A percentile compares a stretch with the other conserved stretches of the same genome.
Evolutionary conservation across 1,140 invertebrate genomes (phyloP).

Genomic region (Pectinophora gossypiella): DNA sequence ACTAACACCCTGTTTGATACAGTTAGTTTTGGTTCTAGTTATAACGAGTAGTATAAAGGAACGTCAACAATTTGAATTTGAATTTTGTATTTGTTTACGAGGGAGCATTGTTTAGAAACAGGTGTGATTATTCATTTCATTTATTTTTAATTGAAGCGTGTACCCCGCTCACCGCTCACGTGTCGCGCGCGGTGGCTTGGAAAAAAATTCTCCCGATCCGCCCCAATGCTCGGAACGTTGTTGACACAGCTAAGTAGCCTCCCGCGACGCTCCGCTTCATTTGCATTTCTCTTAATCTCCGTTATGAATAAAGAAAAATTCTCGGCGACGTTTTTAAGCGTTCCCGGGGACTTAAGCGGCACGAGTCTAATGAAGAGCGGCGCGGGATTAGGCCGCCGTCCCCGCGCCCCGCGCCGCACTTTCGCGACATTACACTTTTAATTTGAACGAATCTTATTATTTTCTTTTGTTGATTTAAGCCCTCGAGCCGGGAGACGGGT

Average conservation of each 20-base stretch:
- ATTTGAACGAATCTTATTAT: slow-evolving; percentile 80
- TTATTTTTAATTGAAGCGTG: slow-evolving; percentile 3
- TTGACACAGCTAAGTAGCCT: slow-evolving; percentile 72
- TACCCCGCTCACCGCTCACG: slow-evolving; percentile 3
- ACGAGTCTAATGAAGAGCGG: slow-evolving; percentile 64
- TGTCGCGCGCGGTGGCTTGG: slow-evolving; percentile 11
- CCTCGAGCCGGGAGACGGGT: slow-evolving; percentile 69
- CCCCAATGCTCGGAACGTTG: slow-evolving; percentile 34
- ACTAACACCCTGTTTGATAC: too few relatives aligned
- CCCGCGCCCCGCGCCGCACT: slow-evolving; percentile 44
- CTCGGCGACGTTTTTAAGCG: slow-evolving; percentile 59
- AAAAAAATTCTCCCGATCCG: slow-evolving; percentile 23
- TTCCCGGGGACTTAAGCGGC: slow-evolving; percentile 37
- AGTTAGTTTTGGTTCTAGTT: too few relatives aligned
- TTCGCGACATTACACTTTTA: slow-evolving; percentile 80
- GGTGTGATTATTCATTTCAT: background rate
- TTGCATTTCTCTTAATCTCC: slow-evolving; percentile 72
- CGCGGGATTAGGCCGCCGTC: slow-evolving; percentile 50
- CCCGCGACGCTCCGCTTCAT: slow-evolving; percentile 64
- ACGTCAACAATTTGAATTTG: too few relatives aligned
- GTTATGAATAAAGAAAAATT: slow-evolving; percentile 75
- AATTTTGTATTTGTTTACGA: too few relatives aligned
- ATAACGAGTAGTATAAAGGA: too few relatives aligned
- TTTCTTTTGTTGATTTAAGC: slow-evolving; percentile 81
- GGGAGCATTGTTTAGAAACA: too few relatives aligned